phyloP scores from a whole-genome alignment of 1,140 invertebrate genomes.

The Gerris buenoi region DNA sequence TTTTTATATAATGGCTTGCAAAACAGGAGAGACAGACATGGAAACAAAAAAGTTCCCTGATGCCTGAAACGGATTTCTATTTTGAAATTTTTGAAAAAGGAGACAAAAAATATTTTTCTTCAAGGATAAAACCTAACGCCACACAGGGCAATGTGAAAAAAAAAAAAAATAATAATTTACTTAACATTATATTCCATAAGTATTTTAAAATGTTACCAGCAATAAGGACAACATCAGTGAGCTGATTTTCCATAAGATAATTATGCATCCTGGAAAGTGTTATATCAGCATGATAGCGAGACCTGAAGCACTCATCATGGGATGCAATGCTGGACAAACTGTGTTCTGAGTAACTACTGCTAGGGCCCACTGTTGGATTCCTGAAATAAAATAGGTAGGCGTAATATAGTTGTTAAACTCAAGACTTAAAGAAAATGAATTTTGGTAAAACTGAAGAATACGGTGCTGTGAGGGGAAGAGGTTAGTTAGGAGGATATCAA shows the following conservation, averaged over 20 bases:
- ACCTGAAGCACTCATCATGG: slow-evolving; percentile 62
- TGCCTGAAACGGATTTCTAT: too few relatives aligned
- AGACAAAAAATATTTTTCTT: too few relatives aligned
- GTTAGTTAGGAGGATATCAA: too few relatives aligned
- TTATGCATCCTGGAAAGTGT: slow-evolving; percentile 65
- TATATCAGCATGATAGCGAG: slow-evolving; percentile 60
- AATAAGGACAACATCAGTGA: slow-evolving; percentile 64
- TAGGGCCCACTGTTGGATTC: slow-evolving; percentile 1
- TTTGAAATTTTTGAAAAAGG: too few relatives aligned
- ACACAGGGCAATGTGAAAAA: too few relatives aligned
- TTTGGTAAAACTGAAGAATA: not conserved
- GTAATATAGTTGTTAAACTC: not conserved
- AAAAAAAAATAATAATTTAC: too few relatives aligned
- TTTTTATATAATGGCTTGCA: too few relatives aligned
- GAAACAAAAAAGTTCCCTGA: too few relatives aligned
- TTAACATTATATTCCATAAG: too few relatives aligned
- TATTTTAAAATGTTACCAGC: slow-evolving; percentile 45
- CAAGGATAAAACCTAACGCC: too few relatives aligned
- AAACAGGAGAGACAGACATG: too few relatives aligned
- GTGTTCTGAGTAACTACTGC: slow-evolving; percentile 25
- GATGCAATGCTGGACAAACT: slow-evolving; percentile 33
- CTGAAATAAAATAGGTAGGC: not conserved
- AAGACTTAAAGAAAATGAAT: not conserved
- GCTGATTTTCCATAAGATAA: slow-evolving; percentile 59
- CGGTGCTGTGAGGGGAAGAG: not conserved